These are phyloP conservation scores for Sebastes matsubarae DNA, from an alignment of 2,797 vertebrate species.

Conservation along the genomic window DNA sequence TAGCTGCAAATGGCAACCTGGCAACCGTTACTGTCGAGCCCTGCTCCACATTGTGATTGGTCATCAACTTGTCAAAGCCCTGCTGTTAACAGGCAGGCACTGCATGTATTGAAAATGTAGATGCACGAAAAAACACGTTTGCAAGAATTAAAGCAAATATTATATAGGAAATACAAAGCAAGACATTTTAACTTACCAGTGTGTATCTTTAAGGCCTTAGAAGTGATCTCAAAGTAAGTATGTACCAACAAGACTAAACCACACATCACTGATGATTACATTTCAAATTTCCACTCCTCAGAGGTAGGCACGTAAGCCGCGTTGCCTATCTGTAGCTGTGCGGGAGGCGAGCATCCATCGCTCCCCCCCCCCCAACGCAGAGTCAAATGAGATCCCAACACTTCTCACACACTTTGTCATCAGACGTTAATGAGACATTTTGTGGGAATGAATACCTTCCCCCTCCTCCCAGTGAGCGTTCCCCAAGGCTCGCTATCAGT, in stretches of 20 bases:
- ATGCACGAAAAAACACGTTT: not conserved
- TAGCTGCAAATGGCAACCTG: too few relatives aligned
- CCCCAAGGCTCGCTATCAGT: constrained; percentile 48
- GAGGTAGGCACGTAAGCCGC: not conserved
- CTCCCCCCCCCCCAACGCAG: not conserved
- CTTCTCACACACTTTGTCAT: constrained; percentile 50
- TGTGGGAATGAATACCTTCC: constrained; percentile 51
- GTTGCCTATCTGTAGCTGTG: constrained; percentile 10
- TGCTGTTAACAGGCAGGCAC: too few relatives aligned
- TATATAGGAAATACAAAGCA: not conserved
- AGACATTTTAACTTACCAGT: not conserved
- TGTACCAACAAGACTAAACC: not conserved
- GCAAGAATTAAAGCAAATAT: not conserved
- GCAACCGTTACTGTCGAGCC: too few relatives aligned
- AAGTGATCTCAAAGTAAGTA: not conserved
- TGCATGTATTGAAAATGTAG: not conserved
- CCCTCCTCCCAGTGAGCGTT: constrained; percentile 19
- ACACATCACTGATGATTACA: not conserved
- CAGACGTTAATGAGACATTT: constrained; percentile 57
- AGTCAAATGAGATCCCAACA: constrained; percentile 50
- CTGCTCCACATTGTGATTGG: too few relatives aligned
- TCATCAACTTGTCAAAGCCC: too few relatives aligned
- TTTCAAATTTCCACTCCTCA: not conserved
- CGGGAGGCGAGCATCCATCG: constrained; percentile 19
- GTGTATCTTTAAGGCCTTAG: not conserved